Evolutionary conservation across 2,797 vertebrate species (phyloP), one percentile per base, ranked within the genome.

Genomic region (Acanthiza pusilla): DNA sequence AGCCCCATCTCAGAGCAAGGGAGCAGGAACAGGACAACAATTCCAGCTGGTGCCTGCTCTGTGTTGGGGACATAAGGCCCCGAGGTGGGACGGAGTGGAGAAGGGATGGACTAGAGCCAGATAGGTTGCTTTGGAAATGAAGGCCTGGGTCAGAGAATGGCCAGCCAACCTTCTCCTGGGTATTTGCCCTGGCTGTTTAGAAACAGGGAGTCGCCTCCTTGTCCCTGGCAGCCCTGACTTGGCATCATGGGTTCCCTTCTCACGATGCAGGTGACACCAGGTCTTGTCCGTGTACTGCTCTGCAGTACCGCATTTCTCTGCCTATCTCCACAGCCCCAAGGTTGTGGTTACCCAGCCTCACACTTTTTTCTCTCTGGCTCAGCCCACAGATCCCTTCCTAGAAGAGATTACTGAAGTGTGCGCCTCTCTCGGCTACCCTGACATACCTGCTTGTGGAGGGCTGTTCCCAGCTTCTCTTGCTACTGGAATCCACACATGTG

Each of bases 71-170:
- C 15, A 12, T 29, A 73, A 68, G 27, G 9, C 16, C 34, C 9
- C 15, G 0, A 3, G 4, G 21, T 67, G 30, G 32, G 23, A 77
- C 18, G 19, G 55, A 85, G 26, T 1, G 1, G n/a, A 78, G 1
- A 32, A 74, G 29, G 23, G 26, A 21, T 71, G 14, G 19, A 21
- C 42, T 83, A 73, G 13, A 85, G 38, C 25, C 67, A 79, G 23
- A 40, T 20, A 48, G 36, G 25, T n/a, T 73, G 25, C 32, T 51
- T 25, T 91, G 2, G 1, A 75, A 78, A 82, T 25, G 54, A 88
- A n/a, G 27, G 21, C 53, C 40, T 72, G 25, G 17, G 34, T 58
- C 70, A 81, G n/a, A 76, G 3, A 51, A 18, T 14, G 14, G 40
- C n/a, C 61, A 60, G 27, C 32, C 61, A 45, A 11, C 20, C 5